phyloP scores from a whole-genome alignment of 2,797 vertebrate genomes.

The Moxostoma hubbsi region DNA sequence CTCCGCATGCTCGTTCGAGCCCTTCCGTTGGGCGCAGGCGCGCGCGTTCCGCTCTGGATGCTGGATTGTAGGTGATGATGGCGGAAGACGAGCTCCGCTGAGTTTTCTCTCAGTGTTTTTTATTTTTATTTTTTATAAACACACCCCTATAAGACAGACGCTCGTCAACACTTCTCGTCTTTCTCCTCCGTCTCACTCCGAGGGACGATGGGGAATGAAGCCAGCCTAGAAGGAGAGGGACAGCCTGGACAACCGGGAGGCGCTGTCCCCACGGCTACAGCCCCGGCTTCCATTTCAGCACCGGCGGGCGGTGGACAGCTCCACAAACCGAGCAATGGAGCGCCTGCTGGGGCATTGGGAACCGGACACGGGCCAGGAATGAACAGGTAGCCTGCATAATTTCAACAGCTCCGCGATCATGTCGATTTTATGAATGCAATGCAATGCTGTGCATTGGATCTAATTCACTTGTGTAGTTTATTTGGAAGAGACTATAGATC shows the following conservation, averaged over 20 bases:
- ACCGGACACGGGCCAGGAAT: conserved; percentile 78
- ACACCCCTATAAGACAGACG: conserved; percentile 66
- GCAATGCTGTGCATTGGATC: background rate
- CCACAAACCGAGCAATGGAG: conserved; percentile 84
- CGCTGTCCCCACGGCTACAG: conserved; percentile 75
- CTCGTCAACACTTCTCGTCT: conserved; percentile 69
- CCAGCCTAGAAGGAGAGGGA: conserved; percentile 81
- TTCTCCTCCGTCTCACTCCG: conserved; percentile 68
- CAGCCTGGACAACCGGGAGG: conserved; percentile 78
- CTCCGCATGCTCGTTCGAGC: conserved; percentile 68
- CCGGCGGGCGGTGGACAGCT: conserved; percentile 84
- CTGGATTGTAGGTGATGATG: conserved; percentile 85
- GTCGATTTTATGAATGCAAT: background rate
- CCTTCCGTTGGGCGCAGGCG: conserved; percentile 71
- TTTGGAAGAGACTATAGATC: background rate
- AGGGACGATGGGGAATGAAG: conserved; percentile 83
- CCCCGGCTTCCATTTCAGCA: conserved; percentile 86
- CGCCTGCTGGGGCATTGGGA: conserved; percentile 77
- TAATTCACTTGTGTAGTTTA: background rate
- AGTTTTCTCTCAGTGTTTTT: conserved; percentile 75
- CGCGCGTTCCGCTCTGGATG: conserved; percentile 78
- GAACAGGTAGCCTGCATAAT: conserved; percentile 75
- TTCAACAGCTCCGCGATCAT: background rate
- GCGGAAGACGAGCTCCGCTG: conserved; percentile 83
- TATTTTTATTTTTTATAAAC: conserved; percentile 28